Evolutionary conservation across 2,888 invertebrate species (phyloP), one percentile per base, ranked within the genome.

Genomic region (Ctenicera cuprea): DNA sequence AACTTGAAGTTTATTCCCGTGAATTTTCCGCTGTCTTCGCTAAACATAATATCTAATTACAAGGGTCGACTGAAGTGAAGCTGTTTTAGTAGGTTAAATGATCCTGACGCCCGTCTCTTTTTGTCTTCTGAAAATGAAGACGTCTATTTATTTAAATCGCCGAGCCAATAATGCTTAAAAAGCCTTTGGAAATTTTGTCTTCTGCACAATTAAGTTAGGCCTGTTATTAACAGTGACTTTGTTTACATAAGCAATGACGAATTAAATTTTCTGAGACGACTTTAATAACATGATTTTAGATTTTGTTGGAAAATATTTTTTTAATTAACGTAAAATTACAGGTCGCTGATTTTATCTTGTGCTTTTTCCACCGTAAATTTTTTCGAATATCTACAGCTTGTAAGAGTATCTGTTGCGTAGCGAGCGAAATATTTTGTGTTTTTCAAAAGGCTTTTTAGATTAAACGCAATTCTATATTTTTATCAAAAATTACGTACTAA

Each of bases 31-130:
- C 57, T 30, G 57, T 33, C 57, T 57, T 18, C 57, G 33, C 57
- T 33, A 57, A 57, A 57, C 57, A 57, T 57, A 33, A 57, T 57
- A 57, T 57, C 33, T 57, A 57, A 57, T 57, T 57, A 57, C 37
- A 57, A 57, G 57, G 57, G 57, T 57, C 57, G 57, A 37, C 33
- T 37, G n/a, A 37, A 30, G 37, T n/a, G 33, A 18, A 57, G 11
- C 57, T 20, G 50, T 22, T 50, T 33, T 16, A 54, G 26, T 12
- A 14, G 11, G 30, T 57, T 57, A 57, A 57, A 57, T 37, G 57
- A 33, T 33, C 57, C 57, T 20, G 20, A 18, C 7, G 12, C 20
- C 18, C 16, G 57, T 37, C n/a, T 16, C 18, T 30, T 57, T 57
- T 57, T 57, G 57, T 37, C 30, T 37, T 30, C 57, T 37, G 33